Base-by-base conservation (phyloP, 2,888 invertebrate genomes). In the Drosophila emarginata region DNA sequence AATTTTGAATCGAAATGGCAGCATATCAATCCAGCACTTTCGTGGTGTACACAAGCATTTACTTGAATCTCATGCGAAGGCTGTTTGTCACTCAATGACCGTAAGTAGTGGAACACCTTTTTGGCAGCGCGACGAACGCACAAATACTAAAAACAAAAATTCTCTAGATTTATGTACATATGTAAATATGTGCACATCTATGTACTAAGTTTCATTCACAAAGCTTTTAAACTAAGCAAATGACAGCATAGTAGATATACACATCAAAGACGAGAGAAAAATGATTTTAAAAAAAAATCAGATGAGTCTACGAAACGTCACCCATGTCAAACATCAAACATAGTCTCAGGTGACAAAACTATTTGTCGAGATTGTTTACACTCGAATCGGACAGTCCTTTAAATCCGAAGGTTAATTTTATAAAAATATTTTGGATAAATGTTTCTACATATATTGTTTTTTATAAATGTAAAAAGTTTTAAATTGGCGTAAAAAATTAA, bases 21-120 rank as follows among this genome's bases (percentile, higher is more conserved):
- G 92, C 71, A 93, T 93, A 57, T 93, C 94, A 59, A 93, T 94
- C 88, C 94, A 94, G 90, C 94, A 94, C 89, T 96, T 96, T 91
- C 94, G 96, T 85, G 96, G 96, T 40, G 93, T 96, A 67, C 96
- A 95, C 89, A 96, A 95, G 91, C 95, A 96, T 87, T 93, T 95
- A 86, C 90, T 96, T 75, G 95, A 95, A 76, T 93, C 94, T 79
- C 95, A 95, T 91, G 95, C 95, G n/a, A 95, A 94, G 88, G 92
- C 95, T 79, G 93, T 95, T 87, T 94, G 96, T 79, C 95, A 95
- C 90, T 94, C 94, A 59, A 96, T 96, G 96, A 96, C 96, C 91
- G 96, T 96, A 93, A 94, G 96, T 95, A 74, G 11, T 23, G 18
- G 45, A 21, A 45, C 45, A 45, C 45, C 45, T 45, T 45, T 45